Conservation (phyloP, 2,797 vertebrate genomes). For the Vipera latastei region DNA sequence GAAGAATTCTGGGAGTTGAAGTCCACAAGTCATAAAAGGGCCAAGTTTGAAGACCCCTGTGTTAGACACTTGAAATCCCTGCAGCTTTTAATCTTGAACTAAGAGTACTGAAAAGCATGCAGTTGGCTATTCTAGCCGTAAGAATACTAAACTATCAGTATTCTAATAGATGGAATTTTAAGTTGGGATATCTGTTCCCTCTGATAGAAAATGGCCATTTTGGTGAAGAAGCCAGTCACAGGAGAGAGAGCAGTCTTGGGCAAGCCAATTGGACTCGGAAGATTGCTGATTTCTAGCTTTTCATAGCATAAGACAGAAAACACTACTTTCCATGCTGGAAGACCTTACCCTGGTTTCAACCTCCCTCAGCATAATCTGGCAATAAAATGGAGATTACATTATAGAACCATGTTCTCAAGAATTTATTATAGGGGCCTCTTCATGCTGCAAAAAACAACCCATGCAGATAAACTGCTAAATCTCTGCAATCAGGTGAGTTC, state of each 20-base stretch:
- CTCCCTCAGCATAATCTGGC: not conserved
- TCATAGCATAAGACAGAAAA: not conserved
- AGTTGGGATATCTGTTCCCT: not conserved
- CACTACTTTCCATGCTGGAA: not conserved
- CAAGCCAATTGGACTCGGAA: not conserved
- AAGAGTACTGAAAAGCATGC: not conserved
- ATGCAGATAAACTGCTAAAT: not conserved
- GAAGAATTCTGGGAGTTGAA: too few species aligned
- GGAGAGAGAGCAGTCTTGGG: too few species aligned
- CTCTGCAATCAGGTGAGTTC: not conserved
- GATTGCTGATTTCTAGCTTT: not conserved
- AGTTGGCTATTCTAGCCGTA: not conserved
- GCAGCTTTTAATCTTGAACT: not conserved
- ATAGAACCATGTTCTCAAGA: not conserved
- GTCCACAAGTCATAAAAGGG: too few species aligned
- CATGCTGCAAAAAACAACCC: not conserved
- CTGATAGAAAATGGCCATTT: not conserved
- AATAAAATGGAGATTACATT: not conserved
- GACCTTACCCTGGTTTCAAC: not conserved
- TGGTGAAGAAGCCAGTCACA: not conserved
- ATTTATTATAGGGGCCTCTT: not conserved
- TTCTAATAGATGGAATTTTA: not conserved
- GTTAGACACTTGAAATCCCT: not conserved
- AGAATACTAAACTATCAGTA: not conserved
- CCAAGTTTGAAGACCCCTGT: too few species aligned